Percentiles rank a stretch among this genome's conserved stretches.
Conservation (phyloP, 2,888 invertebrate genomes). For the Morpho helenor region DNA sequence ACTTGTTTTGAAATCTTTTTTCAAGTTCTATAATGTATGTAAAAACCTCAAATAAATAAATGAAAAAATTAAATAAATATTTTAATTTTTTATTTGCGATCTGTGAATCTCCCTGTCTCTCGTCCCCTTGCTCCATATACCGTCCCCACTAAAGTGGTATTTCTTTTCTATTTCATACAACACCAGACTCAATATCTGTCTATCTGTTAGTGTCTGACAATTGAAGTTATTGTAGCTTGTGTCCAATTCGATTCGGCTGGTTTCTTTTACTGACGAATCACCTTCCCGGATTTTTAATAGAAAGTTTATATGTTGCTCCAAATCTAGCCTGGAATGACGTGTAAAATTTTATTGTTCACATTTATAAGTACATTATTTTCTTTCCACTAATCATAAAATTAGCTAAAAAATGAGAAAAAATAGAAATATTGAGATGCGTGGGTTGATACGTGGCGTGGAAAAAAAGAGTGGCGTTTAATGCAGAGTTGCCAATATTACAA, state of each 20-base stretch:
- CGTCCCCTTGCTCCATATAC: slow-evolving; percentile 78
- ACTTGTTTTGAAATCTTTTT: too few relatives aligned
- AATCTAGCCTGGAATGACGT: slow-evolving; percentile 43
- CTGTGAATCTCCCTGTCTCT: slow-evolving; percentile 34
- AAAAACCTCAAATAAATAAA: neutral
- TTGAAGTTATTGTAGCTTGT: slow-evolving; percentile 41
- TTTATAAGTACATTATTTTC: neutral
- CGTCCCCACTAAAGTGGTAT: slow-evolving; percentile 87
- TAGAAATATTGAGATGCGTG: too few relatives aligned
- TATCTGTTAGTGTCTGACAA: slow-evolving; percentile 50
- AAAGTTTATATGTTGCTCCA: slow-evolving; percentile 44
- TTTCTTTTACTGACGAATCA: slow-evolving; percentile 18
- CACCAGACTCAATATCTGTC: slow-evolving; percentile 81
- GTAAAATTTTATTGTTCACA: neutral
- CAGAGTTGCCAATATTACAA: too few relatives aligned
- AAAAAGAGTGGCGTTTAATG: too few relatives aligned
- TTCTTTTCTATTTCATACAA: slow-evolving; percentile 86
- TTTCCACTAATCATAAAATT: too few relatives aligned
- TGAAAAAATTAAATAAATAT: slow-evolving; percentile 7
- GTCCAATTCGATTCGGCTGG: slow-evolving; percentile 33
- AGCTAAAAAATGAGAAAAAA: too few relatives aligned
- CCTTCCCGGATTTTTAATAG: slow-evolving; percentile 39
- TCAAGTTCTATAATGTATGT: too few relatives aligned
- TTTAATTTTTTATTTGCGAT: slow-evolving; percentile 19
- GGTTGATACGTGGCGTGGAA: too few relatives aligned